Evolutionary conservation across 2,113 vertebrate genomes (phyloP).

Genomic region (Chloropsis hardwickii): DNA sequence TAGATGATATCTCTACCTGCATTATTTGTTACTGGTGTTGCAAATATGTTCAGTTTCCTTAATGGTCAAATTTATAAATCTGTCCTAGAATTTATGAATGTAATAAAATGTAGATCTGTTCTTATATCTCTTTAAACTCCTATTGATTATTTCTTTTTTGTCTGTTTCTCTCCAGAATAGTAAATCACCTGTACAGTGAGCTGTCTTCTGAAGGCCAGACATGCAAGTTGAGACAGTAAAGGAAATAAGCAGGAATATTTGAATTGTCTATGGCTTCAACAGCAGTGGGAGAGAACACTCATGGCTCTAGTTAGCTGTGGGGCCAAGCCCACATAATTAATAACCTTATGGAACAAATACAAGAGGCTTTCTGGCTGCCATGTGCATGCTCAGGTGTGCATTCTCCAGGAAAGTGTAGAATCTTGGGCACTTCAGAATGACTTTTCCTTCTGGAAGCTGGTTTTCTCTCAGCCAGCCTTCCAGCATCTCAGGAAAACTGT

Average conservation of each 20-base stretch:
- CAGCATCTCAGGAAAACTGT: not conserved
- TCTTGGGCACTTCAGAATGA: not conserved
- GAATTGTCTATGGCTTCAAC: not conserved
- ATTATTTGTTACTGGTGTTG: not conserved
- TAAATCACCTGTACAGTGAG: not conserved
- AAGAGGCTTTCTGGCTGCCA: not conserved
- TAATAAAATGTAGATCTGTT: not conserved
- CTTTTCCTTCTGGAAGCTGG: not conserved
- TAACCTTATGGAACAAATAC: not conserved
- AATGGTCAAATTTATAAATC: constrained; percentile 25
- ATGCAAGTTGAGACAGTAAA: not conserved
- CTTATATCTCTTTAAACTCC: not conserved
- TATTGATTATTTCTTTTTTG: not conserved
- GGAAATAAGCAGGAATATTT: not conserved
- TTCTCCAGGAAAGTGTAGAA: not conserved
- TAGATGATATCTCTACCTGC: not conserved
- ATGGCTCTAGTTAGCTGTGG: not conserved
- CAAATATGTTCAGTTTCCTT: not conserved
- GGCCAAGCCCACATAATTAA: not conserved
- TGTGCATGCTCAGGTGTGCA: not conserved
- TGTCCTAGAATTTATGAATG: not conserved
- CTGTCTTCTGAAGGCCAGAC: not conserved
- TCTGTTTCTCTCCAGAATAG: not conserved
- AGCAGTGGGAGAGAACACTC: not conserved
- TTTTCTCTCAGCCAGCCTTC: not conserved